Evolutionary conservation across 2,797 vertebrate genomes (phyloP).

Genomic region (Anisognathus igniventris): DNA sequence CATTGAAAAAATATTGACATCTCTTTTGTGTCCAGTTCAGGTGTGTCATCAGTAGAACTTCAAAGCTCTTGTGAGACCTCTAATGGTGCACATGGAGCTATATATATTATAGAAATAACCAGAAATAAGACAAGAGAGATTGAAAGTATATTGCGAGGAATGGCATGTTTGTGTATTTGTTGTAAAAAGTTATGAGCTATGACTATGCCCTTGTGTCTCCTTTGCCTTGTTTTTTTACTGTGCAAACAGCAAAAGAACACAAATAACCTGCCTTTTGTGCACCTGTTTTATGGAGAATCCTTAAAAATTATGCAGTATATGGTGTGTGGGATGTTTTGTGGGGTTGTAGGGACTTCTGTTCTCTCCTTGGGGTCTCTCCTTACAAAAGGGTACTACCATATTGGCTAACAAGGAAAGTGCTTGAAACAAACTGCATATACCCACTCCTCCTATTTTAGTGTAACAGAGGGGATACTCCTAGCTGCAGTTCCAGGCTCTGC

Average conservation of each 20-base stretch:
- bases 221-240: slow-evolving; percentile 18
- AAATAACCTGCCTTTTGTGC: slow-evolving; percentile 23
- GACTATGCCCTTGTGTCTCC: slow-evolving; percentile 30
- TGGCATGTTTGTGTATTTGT: slow-evolving; percentile 1
- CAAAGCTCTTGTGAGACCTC: background rate
- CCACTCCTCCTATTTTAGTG: background rate
- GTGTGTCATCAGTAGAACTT: background rate
- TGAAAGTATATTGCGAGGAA: background rate
- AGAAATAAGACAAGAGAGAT: background rate
- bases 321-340: background rate
- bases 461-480: background rate
- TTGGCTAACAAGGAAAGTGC: background rate
- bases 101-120: background rate
- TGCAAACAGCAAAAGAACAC: slow-evolving; percentile 1
- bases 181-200: slow-evolving; percentile 36
- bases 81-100: background rate
- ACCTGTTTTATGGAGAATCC: slow-evolving; percentile 13
- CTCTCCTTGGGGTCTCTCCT: background rate
- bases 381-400: background rate
- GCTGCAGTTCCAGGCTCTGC: background rate
- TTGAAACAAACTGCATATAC: background rate
- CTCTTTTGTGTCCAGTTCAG: background rate
- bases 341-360: background rate
- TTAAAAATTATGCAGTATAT: background rate
- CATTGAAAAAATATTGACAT: background rate